Conservation (phyloP, 2,113 vertebrate genomes). For the Mus musculus region GRCm39 chr2:168916001-168916500, state of each 20-base stretch:
- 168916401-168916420: conserved; percentile 16
- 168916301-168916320: neutral
- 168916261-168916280: neutral
- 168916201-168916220: neutral
- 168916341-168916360: neutral
- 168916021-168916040: neutral
- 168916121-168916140: no score
- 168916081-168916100: neutral
- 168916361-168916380: neutral
- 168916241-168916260: neutral
- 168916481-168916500: neutral
- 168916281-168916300: neutral
- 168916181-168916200: neutral
- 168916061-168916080: neutral
- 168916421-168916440: neutral
- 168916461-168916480: neutral
- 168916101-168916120: neutral
- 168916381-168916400: neutral
- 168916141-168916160: neutral
- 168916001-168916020: neutral
- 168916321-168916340: neutral
- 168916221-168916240: neutral
- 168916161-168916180: neutral
- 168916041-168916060: neutral
- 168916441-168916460: neutral